Percentiles rank a stretch among this genome's conserved stretches.
These are phyloP conservation scores for Lasaia peninsularis DNA, from an alignment of 1,140 invertebrate species.

Conservation along the genomic window DNA sequence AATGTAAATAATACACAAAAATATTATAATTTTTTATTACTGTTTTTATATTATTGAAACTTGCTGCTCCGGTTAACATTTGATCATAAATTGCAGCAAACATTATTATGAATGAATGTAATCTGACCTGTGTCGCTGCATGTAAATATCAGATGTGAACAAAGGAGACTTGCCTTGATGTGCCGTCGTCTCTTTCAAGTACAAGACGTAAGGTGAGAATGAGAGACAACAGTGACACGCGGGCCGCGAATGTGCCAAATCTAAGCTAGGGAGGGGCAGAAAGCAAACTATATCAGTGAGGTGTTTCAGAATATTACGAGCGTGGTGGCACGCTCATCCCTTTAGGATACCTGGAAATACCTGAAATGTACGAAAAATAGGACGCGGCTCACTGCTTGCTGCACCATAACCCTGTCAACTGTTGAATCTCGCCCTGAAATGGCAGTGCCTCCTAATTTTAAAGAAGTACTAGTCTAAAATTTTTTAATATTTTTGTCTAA, in stretches of 20 bases:
- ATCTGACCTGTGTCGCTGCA: conserved; percentile 72
- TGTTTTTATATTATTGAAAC: conserved; percentile 24
- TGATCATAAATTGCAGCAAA: conserved; percentile 58
- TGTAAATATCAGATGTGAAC: conserved; percentile 73
- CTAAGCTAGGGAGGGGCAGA: conserved; percentile 78
- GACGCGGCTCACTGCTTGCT: conserved; percentile 67
- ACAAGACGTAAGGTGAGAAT: conserved; percentile 78
- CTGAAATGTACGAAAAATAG: conserved; percentile 70
- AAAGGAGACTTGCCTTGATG: conserved; percentile 75
- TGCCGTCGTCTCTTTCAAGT: conserved; percentile 76
- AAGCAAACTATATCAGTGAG: conserved; percentile 78
- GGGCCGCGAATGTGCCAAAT: conserved; percentile 77
- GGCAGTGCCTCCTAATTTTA: conserved; percentile 54
- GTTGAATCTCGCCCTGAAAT: conserved; percentile 75
- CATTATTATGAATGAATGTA: conserved; percentile 55
- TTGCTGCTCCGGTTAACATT: conserved; percentile 57
- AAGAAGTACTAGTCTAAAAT: conserved; percentile 30
- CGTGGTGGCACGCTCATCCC: conserved; percentile 60
- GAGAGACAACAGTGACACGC: conserved; percentile 78
- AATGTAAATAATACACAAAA: conserved; percentile 39
- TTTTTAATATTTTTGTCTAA: not conserved
- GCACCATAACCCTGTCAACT: conserved; percentile 72
- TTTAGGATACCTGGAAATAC: conserved; percentile 71
- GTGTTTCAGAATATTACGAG: conserved; percentile 57
- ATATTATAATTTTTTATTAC: conserved; percentile 31